These are phyloP conservation scores for Synaphobranchus kaupii DNA, from an alignment of 2,797 vertebrate species.

Conservation along the genomic window DNA sequence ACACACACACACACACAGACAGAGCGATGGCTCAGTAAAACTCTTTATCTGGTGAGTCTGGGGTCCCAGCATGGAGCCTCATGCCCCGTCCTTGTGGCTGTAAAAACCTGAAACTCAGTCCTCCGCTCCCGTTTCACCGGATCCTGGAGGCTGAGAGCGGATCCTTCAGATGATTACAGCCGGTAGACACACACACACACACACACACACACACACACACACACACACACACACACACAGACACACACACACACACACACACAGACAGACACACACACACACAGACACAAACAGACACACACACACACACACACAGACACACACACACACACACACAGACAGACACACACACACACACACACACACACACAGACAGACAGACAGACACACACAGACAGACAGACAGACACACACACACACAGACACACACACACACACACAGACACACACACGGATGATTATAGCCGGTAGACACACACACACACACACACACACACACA, in stretches of 20 bases:
- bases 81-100: too few relatives aligned
- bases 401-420: neutral
- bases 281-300: neutral
- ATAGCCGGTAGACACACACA: neutral
- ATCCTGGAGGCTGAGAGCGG: too few relatives aligned
- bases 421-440: neutral
- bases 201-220: neutral
- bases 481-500: neutral
- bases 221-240: neutral
- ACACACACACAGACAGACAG: neutral
- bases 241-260: neutral
- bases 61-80: too few relatives aligned
- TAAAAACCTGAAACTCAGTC: too few relatives aligned
- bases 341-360: neutral
- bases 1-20: neutral
- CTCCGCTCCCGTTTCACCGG: too few relatives aligned
- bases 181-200: neutral
- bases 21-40: neutral
- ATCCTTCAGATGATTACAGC: too few relatives aligned
- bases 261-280: neutral
- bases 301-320: neutral
- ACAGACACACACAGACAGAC: neutral
- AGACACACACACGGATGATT: neutral
- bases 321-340: constrained; percentile 3
- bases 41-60: too few relatives aligned